phyloP scores from a whole-genome alignment of 2,113 vertebrate species.

The Peucedramus taeniatus region DNA sequence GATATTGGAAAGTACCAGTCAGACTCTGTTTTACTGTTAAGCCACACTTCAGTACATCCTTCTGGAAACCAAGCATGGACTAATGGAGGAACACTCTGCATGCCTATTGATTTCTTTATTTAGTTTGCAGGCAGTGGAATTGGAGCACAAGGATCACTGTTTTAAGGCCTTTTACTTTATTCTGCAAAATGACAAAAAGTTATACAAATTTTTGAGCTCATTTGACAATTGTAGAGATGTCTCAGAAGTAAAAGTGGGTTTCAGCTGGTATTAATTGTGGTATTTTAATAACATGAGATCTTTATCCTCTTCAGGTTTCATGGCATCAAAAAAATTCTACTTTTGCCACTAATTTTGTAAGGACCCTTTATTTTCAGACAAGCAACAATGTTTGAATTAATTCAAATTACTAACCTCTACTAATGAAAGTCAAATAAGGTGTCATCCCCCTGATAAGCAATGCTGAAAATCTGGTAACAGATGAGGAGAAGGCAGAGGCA shows the following conservation, averaged over 20 bases:
- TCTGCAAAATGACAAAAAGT: not conserved
- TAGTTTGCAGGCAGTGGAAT: conserved; percentile 5
- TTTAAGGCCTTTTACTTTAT: not conserved
- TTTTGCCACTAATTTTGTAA: not conserved
- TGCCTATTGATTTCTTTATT: conserved; percentile 33
- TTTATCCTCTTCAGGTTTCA: not conserved
- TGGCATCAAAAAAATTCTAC: not conserved
- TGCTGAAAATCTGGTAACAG: not conserved
- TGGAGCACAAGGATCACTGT: not conserved
- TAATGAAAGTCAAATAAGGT: not conserved
- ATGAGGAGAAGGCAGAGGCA: not conserved
- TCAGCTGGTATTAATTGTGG: not conserved
- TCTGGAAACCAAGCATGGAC: not conserved
- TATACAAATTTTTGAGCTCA: not conserved
- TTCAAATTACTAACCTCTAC: not conserved
- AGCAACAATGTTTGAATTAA: not conserved
- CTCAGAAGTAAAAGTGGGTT: not conserved
- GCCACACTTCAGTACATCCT: conserved; percentile 14
- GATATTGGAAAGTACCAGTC: not conserved
- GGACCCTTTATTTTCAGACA: not conserved
- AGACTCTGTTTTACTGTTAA: conserved; percentile 26
- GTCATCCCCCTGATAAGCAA: not conserved
- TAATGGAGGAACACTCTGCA: not conserved
- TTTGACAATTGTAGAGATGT: not conserved
- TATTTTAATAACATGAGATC: not conserved